Conservation (phyloP, 2,888 invertebrate genomes). For the Nematopogon swammerdamellus region DNA sequence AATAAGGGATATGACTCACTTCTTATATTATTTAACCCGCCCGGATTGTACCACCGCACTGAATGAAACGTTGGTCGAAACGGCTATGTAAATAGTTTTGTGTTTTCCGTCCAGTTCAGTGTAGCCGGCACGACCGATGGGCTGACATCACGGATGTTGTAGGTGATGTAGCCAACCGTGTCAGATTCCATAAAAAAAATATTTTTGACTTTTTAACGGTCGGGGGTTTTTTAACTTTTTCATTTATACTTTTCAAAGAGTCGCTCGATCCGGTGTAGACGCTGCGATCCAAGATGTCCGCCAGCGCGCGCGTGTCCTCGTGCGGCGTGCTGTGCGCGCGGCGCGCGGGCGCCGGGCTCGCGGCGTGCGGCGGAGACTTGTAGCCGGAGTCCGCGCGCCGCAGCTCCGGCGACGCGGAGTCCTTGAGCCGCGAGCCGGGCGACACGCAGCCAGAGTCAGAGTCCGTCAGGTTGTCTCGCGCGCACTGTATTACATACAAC, state of each 20-base stretch:
- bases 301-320: slow-evolving; percentile 47
- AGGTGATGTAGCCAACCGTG: too few species aligned
- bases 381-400: slow-evolving; percentile 54
- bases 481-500: slow-evolving; percentile 31
- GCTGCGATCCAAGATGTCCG: slow-evolving; percentile 38
- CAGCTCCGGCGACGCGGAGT: slow-evolving; percentile 51
- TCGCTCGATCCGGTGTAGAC: slow-evolving; percentile 36
- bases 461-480: slow-evolving; percentile 51
- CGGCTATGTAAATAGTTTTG: too few species aligned
- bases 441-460: slow-evolving; percentile 54
- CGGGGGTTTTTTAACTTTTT: too few species aligned
- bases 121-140: too few species aligned
- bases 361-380: slow-evolving; percentile 45
- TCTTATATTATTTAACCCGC: too few species aligned
- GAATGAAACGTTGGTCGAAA: too few species aligned
- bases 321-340: slow-evolving; percentile 33
- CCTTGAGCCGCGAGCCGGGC: slow-evolving; percentile 50
- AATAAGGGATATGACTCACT: too few species aligned
- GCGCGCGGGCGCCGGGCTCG: slow-evolving; percentile 41
- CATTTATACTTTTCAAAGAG: slow-evolving; percentile 36
- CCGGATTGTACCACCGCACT: too few species aligned
- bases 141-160: too few species aligned
- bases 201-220: too few species aligned
- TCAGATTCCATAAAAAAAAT: too few species aligned
- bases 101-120: too few species aligned